Evolutionary conservation across 2,113 vertebrate species (phyloP).

Genomic region (Geothlypis trichas): DNA sequence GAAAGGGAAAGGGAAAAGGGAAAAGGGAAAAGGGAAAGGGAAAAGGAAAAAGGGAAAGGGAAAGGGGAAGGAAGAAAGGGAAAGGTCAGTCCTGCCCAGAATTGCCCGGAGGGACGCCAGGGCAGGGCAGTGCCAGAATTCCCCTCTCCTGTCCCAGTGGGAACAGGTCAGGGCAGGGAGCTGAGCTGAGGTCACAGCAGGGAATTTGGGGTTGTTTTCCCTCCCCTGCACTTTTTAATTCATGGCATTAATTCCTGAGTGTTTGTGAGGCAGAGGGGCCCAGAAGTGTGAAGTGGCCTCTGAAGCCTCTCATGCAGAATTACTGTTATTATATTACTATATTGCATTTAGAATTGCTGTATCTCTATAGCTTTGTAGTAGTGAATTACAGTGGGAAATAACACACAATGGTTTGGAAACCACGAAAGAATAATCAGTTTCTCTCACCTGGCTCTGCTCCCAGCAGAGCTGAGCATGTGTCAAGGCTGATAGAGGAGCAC

Average conservation of each 20-base stretch:
- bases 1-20: too few species aligned
- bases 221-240: not conserved
- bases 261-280: not conserved
- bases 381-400: not conserved
- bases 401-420: rapidly evolving
- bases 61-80: too few species aligned
- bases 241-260: not conserved
- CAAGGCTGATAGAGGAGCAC: not conserved
- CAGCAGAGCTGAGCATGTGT: not conserved
- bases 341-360: not conserved
- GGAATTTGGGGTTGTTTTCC: rapidly evolving
- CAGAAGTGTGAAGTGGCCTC: not conserved
- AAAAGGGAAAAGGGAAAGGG: too few species aligned
- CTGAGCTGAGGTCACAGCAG: rapidly evolving
- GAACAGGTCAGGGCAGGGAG: not conserved
- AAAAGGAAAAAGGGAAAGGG: too few species aligned
- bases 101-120: rapidly evolving
- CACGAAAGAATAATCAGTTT: not conserved
- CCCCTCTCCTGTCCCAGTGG: rapidly evolving
- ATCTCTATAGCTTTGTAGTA: too few species aligned
- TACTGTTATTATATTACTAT: not conserved
- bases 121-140: not conserved
- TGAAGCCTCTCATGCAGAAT: not conserved
- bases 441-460: not conserved
- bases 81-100: not conserved